These are phyloP conservation scores for Drosophila hydei DNA, from an alignment of 1,140 invertebrate species.

Conservation along the genomic window DNA sequence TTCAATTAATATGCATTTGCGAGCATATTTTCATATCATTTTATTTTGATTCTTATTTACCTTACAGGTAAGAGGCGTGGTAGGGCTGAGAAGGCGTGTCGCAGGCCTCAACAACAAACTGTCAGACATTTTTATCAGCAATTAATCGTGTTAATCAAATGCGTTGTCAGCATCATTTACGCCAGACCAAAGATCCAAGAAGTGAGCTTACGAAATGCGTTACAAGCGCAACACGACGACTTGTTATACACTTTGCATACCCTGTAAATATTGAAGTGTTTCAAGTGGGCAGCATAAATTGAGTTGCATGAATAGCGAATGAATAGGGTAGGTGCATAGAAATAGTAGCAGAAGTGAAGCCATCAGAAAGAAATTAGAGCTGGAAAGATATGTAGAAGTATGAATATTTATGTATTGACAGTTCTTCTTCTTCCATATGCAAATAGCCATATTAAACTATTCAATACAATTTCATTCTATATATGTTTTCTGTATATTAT, in stretches of 20 bases:
- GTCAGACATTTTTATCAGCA: conserved; percentile 81
- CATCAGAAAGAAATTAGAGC: no score
- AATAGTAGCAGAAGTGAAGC: not conserved
- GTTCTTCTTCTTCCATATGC: no score
- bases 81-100: not conserved
- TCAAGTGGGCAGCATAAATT: not conserved
- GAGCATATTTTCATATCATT: conserved; percentile 11
- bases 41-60: conserved; percentile 25
- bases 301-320: not conserved
- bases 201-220: conserved; percentile 67
- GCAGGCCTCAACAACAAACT: conserved; percentile 58
- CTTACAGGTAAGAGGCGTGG: not conserved
- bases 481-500: no score
- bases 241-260: conserved; percentile 36
- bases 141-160: conserved; percentile 82
- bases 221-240: conserved; percentile 34
- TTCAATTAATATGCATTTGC: conserved; percentile 55
- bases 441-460: no score
- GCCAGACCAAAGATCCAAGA: conserved; percentile 43
- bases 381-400: no score
- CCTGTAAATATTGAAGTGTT: conserved; percentile 3
- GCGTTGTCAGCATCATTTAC: conserved; percentile 81
- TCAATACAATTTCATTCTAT: no score
- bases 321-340: not conserved
- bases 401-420: no score